Percentiles rank a stretch among this genome's conserved stretches.
Evolutionary conservation across 2,113 vertebrate genomes (phyloP).

Genomic region (Nipponia nippon): DNA sequence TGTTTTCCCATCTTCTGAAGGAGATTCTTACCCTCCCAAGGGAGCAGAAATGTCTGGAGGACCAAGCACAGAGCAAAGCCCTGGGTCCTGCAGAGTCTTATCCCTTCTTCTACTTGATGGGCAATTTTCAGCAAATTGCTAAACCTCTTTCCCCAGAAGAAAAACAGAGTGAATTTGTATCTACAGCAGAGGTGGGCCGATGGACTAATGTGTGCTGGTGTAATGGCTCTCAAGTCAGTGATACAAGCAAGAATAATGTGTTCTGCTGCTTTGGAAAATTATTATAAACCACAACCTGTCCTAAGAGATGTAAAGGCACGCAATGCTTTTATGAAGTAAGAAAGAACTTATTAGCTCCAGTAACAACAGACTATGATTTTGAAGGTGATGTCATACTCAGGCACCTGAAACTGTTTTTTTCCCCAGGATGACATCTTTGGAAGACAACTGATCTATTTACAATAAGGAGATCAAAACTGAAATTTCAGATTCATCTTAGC

Average conservation of each 20-base stretch:
- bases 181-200: not conserved
- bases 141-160: not conserved
- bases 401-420: not conserved
- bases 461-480: not conserved
- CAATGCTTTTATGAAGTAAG: not conserved
- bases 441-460: not conserved
- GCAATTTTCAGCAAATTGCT: not conserved
- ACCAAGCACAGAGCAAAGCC: not conserved
- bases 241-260: not conserved
- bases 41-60: not conserved
- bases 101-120: not conserved
- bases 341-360: not conserved
- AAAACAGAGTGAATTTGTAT: not conserved
- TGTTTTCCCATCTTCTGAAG: not conserved
- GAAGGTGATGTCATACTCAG: not conserved
- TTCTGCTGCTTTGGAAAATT: not conserved
- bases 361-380: not conserved
- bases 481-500: not conserved
- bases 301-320: not conserved
- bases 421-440: not conserved
- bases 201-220: not conserved
- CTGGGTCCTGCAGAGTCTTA: not conserved
- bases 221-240: not conserved
- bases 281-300: conserved; percentile 7
- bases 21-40: not conserved